Evolutionary conservation across 2,797 vertebrate genomes (phyloP).

Genomic region (Coregonus sp.): DNA sequence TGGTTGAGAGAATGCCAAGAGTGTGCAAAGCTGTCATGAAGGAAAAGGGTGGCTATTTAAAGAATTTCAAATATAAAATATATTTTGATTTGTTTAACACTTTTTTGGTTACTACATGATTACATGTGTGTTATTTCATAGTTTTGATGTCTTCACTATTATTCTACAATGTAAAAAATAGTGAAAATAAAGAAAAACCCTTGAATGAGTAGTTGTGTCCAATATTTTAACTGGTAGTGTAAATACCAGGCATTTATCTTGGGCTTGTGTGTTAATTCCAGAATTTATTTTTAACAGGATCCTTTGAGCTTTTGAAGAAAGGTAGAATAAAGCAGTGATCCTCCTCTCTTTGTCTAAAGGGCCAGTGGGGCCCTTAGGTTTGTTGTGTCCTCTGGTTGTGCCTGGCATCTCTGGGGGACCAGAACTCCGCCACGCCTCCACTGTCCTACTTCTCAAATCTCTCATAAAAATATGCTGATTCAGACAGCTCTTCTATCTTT

Average conservation of each 20-base stretch:
- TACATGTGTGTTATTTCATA: too few relatives aligned
- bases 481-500: slow-evolving; percentile 19
- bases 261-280: slow-evolving; percentile 25
- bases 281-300: slow-evolving; percentile 39
- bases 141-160: too few relatives aligned
- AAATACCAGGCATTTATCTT: slow-evolving; percentile 38
- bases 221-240: background rate
- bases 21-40: too few relatives aligned
- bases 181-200: too few relatives aligned
- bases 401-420: slow-evolving; percentile 12
- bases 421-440: slow-evolving; percentile 32
- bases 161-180: too few relatives aligned
- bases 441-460: slow-evolving; percentile 66
- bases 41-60: too few relatives aligned
- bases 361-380: slow-evolving; percentile 34
- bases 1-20: too few relatives aligned
- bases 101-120: too few relatives aligned
- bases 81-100: too few relatives aligned
- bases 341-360: slow-evolving; percentile 12
- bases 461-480: slow-evolving; percentile 62
- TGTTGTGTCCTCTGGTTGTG: slow-evolving; percentile 48
- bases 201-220: too few relatives aligned
- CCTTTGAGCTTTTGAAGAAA: slow-evolving; percentile 46
- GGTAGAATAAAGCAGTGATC: slow-evolving; percentile 24
- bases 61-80: too few relatives aligned